phyloP scores from a whole-genome alignment of 1,140 invertebrate genomes.

The Drosophila arawakana region DNA sequence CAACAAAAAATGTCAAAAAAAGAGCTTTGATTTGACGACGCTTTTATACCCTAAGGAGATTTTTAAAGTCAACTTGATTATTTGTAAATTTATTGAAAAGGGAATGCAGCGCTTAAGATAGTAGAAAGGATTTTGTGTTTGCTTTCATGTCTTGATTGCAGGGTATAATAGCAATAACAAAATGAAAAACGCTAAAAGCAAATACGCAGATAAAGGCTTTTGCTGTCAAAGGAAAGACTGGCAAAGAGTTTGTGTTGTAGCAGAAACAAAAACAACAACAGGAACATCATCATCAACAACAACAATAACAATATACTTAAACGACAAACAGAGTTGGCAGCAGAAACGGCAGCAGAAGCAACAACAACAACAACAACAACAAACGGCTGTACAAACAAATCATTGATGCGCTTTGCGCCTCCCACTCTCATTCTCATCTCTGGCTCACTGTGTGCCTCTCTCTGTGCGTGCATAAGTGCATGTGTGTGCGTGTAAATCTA shows the following conservation, averaged over 20 bases:
- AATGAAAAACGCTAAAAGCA: conserved; percentile 1
- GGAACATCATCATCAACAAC: conserved; percentile 6
- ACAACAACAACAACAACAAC: conserved; percentile 19
- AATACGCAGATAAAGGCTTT: conserved; percentile 19
- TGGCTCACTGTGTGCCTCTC: background rate
- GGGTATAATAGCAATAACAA: conserved; percentile 16
- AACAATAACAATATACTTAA: conserved; percentile 15
- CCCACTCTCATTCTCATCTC: no score
- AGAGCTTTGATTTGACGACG: background rate
- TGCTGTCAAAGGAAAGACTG: conserved; percentile 33
- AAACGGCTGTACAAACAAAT: conserved; percentile 53
- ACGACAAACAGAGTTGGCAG: conserved; percentile 32
- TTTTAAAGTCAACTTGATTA: background rate
- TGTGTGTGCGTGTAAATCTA: conserved; percentile 60
- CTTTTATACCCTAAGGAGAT: background rate
- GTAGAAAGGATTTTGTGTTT: background rate
- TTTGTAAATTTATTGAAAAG: background rate
- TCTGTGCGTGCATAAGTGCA: conserved; percentile 1
- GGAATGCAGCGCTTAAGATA: background rate
- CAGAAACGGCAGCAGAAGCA: conserved; percentile 8
- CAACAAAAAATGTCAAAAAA: no score
- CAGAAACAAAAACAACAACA: conserved; percentile 5
- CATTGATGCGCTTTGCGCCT: conserved; percentile 44
- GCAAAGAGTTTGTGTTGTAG: conserved; percentile 13
- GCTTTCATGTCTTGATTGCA: conserved; percentile 2